Evolutionary conservation across 2,888 invertebrate genomes (phyloP), one percentile per base, ranked within the genome.

Genomic region (Beris chalybata): DNA sequence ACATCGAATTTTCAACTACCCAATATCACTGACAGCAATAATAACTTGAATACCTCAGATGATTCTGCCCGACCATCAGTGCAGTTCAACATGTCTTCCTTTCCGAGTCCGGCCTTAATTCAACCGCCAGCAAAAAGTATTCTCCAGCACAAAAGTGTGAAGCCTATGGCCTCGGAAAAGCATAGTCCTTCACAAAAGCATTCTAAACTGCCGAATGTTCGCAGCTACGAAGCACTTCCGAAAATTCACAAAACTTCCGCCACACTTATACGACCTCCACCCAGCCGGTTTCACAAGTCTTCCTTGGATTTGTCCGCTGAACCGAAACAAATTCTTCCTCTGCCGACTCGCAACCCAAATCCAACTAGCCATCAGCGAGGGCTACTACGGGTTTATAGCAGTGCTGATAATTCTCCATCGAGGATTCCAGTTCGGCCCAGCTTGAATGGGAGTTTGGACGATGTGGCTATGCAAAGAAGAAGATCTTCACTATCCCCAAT

Each of bases 21-120:
- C 7, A 55, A 53, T 5, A 64, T 64, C n/a, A 47, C 43, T n/a
- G 61, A 50, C 55, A 67, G 48, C 67, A 53, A 50, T 45, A 68
- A 61, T 11, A 70, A 69, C 30, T 13, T 67, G 29, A 64, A 65
- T 32, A 67, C 69, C 2, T 71, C 72, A 32, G 77, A 79, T 52
- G 78, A 80, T 61, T 79, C 78, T 3, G 77, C 76, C 4, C 74
- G 80, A 0, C 80, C 78, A 11, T 79, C 80, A 4, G 80, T 80
- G 4, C 80, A 80, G 67, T 80, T 80, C 64, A 76, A 80, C 56
- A 79, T 80, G 78, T 68, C 69, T 68, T 75, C 74, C 43, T 54
- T 63, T 38, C 31, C 70, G 3, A 54, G 63, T 13, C 0, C 72
- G 74, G 22, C 50, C 9, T 53, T 53, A 32, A 76, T 73, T 67